Conservation (phyloP, 2,888 invertebrate species). For the Drosophila kuntzei region DNA sequence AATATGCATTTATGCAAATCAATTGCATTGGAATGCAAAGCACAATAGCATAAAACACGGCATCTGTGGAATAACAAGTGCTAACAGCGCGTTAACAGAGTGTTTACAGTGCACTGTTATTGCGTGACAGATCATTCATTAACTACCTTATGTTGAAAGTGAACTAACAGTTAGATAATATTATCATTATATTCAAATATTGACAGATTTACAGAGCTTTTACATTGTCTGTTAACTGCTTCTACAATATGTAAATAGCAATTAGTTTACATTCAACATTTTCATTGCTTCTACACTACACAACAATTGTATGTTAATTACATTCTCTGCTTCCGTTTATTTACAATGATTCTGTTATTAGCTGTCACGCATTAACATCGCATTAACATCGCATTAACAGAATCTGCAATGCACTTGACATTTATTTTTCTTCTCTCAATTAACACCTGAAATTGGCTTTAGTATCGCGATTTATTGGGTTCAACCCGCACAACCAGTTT, state of each 20-base stretch:
- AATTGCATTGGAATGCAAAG: constrained; percentile 18
- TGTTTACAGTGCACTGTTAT: neutral
- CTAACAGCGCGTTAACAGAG: constrained; percentile 13
- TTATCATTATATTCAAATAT: neutral
- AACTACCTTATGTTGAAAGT: neutral
- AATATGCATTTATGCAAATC: constrained; percentile 69
- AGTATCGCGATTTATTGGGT: constrained; percentile 4
- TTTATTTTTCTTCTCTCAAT: constrained; percentile 10
- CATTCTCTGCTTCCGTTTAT: neutral
- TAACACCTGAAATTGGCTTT: constrained; percentile 25
- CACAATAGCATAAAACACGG: constrained; percentile 17
- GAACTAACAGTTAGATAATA: neutral
- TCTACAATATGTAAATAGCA: no score
- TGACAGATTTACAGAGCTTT: neutral
- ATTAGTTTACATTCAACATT: no score
- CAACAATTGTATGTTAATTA: neutral
- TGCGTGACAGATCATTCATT: neutral
- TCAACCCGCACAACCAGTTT: constrained; percentile 26
- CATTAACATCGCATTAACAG: constrained; percentile 1
- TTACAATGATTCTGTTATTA: no score
- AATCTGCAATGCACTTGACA: constrained; percentile 4
- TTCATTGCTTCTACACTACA: neutral
- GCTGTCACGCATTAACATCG: no score
- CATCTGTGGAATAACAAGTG: neutral
- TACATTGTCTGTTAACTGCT: neutral